phyloP scores from a whole-genome alignment of 2,113 vertebrate species.

The Ciconia stormi region DNA sequence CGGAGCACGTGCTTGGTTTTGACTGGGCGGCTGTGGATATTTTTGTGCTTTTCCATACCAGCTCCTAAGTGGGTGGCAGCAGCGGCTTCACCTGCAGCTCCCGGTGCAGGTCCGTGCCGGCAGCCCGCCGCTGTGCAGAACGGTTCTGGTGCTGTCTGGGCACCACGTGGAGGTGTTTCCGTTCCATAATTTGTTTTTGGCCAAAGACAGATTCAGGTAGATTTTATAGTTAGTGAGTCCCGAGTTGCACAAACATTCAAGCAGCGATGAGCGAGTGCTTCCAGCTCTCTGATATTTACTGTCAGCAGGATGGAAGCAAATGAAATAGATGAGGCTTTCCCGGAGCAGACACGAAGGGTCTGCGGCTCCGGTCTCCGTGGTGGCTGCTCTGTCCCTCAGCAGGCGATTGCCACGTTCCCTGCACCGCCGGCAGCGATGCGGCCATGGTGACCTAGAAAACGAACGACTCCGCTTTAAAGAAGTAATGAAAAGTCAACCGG shows the following conservation, averaged over 20 bases:
- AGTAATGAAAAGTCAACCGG: neutral
- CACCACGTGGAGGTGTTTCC: rapidly evolving
- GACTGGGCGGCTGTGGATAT: rapidly evolving
- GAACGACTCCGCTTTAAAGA: rapidly evolving
- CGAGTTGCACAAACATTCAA: neutral
- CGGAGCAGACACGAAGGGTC: neutral
- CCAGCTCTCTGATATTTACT: neutral
- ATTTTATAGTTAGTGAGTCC: neutral
- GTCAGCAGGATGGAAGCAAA: neutral
- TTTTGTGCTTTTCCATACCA: neutral
- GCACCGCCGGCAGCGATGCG: neutral
- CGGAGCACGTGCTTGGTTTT: rapidly evolving
- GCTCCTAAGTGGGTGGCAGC: neutral
- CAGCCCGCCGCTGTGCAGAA: neutral
- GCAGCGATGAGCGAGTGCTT: neutral
- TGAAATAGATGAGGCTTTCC: neutral
- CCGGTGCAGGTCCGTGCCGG: rapidly evolving
- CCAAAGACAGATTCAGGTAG: neutral
- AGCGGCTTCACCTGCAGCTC: neutral
- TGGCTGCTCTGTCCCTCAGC: neutral
- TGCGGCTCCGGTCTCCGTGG: neutral
- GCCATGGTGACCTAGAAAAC: neutral
- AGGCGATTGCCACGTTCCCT: neutral
- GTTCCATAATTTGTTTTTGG: neutral
- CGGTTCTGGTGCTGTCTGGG: neutral